A percentile compares a stretch with the other conserved stretches of the same genome.
These are phyloP conservation scores for Ataeniobius toweri DNA, from an alignment of 2,797 vertebrate species.

Conservation along the genomic window DNA sequence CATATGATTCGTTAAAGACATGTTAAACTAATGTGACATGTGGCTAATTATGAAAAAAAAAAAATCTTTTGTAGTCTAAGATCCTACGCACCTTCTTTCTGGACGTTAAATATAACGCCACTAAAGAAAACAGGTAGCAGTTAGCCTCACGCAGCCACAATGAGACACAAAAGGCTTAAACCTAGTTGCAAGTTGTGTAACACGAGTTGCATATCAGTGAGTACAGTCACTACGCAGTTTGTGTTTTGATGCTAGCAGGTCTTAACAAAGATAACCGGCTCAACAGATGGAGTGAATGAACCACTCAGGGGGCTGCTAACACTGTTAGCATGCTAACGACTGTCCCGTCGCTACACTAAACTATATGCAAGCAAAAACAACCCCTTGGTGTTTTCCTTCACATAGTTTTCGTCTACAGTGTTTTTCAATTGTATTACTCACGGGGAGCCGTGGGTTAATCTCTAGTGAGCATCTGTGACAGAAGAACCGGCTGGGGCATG, in stretches of 20 bases:
- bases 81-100: not conserved
- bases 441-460: constrained; percentile 91
- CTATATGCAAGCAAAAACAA: not conserved
- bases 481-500: constrained; percentile 91
- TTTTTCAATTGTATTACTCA: constrained; percentile 69
- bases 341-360: constrained; percentile 8
- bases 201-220: accelerated
- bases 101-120: not conserved
- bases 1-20: not conserved
- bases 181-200: not conserved
- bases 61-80: not conserved
- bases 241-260: constrained; percentile 1
- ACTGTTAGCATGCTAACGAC: constrained; percentile 58
- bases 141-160: not conserved
- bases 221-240: constrained; percentile 1
- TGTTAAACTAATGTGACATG: not conserved
- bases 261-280: constrained; percentile 28
- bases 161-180: not conserved
- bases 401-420: not conserved
- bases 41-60: not conserved
- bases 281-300: constrained; percentile 19
- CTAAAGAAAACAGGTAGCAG: constrained; percentile 5
- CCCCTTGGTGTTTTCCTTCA: not conserved
- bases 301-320: constrained; percentile 37
- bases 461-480: constrained; percentile 94